phyloP scores from a whole-genome alignment of 2,888 invertebrate species.

The Megastigmus dorsalis region DNA sequence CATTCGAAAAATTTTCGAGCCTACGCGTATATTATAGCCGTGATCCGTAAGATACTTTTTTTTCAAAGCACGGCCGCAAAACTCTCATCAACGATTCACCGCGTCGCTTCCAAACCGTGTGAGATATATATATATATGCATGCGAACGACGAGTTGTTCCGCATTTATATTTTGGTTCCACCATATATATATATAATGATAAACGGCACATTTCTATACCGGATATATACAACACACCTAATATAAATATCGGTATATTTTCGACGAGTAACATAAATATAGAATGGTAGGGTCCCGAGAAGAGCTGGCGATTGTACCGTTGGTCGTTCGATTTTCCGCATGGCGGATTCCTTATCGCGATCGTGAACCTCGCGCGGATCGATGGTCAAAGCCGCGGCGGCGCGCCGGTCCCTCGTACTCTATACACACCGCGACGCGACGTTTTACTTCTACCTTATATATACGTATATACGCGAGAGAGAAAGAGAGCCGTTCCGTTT shows the following conservation, averaged over 20 bases:
- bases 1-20: conserved; percentile 3
- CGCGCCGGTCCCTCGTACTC: not conserved
- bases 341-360: conserved; percentile 4
- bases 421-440: not conserved
- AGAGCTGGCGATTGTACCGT: conserved; percentile 32
- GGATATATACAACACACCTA: conserved; percentile 29
- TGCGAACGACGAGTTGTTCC: conserved; percentile 3
- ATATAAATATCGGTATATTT: not conserved
- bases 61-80: too few species aligned
- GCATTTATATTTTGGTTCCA: not conserved
- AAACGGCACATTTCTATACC: conserved; percentile 39
- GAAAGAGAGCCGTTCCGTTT: conserved; percentile 33
- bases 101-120: not conserved
- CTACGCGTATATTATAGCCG: too few species aligned
- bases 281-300: not conserved
- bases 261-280: not conserved
- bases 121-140: too few species aligned
- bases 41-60: too few species aligned
- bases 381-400: not conserved
- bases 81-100: conserved; percentile 24
- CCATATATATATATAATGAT: not conserved
- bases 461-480: too few species aligned
- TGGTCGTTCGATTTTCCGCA: conserved; percentile 35
- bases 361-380: not conserved
- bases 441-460: too few species aligned